Conservation (phyloP, 1,140 invertebrate species). For the Anastrepha ludens region DNA sequence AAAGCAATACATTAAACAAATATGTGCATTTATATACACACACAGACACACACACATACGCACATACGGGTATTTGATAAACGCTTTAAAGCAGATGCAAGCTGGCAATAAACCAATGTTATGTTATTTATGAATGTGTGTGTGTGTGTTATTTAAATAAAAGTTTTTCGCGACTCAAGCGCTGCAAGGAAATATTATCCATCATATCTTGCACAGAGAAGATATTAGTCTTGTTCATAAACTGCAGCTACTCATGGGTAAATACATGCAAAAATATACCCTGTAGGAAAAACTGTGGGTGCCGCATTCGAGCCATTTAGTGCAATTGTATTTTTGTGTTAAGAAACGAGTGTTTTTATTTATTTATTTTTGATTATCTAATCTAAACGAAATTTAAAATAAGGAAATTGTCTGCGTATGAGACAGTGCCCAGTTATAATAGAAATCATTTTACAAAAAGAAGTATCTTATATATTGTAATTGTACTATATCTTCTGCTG, state of each 20-base stretch:
- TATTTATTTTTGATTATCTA: too few species aligned
- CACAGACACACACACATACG: not conserved
- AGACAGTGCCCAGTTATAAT: too few species aligned
- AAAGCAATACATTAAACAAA: slow-evolving; percentile 1
- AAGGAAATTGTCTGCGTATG: too few species aligned
- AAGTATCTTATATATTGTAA: too few species aligned
- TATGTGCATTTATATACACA: not conserved
- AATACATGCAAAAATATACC: not conserved
- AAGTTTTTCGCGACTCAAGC: slow-evolving; percentile 12
- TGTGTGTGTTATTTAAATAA: not conserved
- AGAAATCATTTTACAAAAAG: too few species aligned
- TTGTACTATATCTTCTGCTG: too few species aligned
- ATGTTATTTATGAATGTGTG: not conserved
- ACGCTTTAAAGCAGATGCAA: slow-evolving; percentile 11
- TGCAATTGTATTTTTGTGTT: too few species aligned
- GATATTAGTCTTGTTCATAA: not conserved
- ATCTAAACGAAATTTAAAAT: too few species aligned
- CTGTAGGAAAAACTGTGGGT: not conserved
- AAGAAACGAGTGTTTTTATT: too few species aligned
- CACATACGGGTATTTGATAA: not conserved
- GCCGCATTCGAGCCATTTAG: too few species aligned
- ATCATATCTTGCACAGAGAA: slow-evolving; percentile 16
- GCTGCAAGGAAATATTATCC: slow-evolving; percentile 26
- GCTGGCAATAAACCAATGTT: slow-evolving; percentile 35
- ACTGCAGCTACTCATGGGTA: not conserved